Conservation (phyloP, 2,797 vertebrate genomes). For the Bothrops alternatus region DNA sequence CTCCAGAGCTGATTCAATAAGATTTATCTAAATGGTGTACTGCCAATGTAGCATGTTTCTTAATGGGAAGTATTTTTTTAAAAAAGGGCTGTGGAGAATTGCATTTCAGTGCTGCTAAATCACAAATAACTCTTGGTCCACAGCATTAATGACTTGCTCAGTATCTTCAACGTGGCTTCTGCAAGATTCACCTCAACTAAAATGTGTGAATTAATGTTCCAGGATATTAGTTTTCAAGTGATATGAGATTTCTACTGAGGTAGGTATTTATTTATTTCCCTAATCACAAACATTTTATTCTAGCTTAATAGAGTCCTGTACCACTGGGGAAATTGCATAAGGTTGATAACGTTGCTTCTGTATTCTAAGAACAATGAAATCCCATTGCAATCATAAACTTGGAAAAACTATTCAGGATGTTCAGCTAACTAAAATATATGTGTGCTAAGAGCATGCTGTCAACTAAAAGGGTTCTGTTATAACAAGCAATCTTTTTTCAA, state of each 20-base stretch:
- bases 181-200: neutral
- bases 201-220: constrained; percentile 7
- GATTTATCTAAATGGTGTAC: neutral
- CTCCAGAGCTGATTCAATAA: neutral
- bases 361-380: neutral
- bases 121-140: neutral
- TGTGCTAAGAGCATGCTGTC: neutral
- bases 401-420: neutral
- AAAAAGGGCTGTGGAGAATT: neutral
- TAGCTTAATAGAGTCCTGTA: neutral
- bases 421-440: neutral
- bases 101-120: neutral
- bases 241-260: fast-evolving
- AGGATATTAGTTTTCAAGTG: neutral
- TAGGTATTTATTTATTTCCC: neutral
- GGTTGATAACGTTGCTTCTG: constrained; percentile 2
- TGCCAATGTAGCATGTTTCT: neutral
- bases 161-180: neutral
- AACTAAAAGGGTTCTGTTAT: constrained; percentile 25
- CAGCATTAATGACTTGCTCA: neutral
- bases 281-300: neutral
- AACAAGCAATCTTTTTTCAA: constrained; percentile 20
- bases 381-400: neutral
- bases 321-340: neutral
- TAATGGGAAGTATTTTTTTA: neutral